Base-by-base conservation (phyloP, 1,140 invertebrate species). In the Schlechtendalia chinensis region DNA sequence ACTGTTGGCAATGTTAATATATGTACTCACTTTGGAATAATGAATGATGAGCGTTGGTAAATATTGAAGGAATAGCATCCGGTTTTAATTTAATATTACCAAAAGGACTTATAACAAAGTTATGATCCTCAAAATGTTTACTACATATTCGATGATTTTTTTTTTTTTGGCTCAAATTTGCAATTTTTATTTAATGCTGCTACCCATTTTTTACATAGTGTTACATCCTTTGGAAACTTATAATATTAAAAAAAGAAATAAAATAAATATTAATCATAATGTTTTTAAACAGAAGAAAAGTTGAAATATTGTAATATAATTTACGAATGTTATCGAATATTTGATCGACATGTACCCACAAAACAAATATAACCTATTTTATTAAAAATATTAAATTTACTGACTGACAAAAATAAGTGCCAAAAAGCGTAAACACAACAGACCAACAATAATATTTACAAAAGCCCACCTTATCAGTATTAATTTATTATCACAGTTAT, bases 121-220 rank as follows among this genome's bases (percentile, higher is more conserved):
- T 11, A 1, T 27, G 0, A 1, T 59, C 24, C 27, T 59, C 22
- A 59, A 59, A 59, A 59, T 59, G 58, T 27, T 59, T 59, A 59
- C 22, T 59, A 59, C 58, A 59, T 27, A 59, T 59, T 17, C 58
- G 58, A 59, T 59, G 58, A 59, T 11, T 59, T 59, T 59, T 59
- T n/a, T n/a, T n/a, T n/a, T 19, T 59, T 27, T 4, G 19, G 1
- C 14, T 27, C 24, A 59, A 59, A 27, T 59, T 27, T 59, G 3
- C 27, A 61, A n/a, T 61, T 16, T 8, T 61, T 61, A 16, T 61
- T n/a, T 16, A 61, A 61, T 17, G 59, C 27, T 61, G 59, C 11
- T 6, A 29, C 59, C 27, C 59, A 29, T 17, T 29, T 61, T 17
- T 61, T 27, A 61, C 59, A 29, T 6, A 61, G 22, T 16, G 12